phyloP scores from a whole-genome alignment of 2,113 vertebrate genomes.

The Antechinus stuartii region DNA sequence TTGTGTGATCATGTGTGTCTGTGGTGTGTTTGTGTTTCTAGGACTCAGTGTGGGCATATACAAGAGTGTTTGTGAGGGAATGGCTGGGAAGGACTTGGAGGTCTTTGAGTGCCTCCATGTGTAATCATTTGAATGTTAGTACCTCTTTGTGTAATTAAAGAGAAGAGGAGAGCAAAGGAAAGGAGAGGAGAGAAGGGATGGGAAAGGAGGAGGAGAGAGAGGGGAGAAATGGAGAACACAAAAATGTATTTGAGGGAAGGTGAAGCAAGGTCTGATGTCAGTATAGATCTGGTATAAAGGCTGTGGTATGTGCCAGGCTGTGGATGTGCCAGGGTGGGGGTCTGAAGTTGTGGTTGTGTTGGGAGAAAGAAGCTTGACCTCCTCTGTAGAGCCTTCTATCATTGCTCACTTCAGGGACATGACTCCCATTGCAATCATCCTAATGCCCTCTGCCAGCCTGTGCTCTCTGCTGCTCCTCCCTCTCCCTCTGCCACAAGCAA shows the following conservation, averaged over 20 bases:
- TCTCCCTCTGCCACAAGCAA: conserved; percentile 19
- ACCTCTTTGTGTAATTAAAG: neutral
- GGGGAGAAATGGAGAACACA: neutral
- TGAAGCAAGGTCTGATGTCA: neutral
- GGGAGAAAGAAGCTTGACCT: fast-evolving
- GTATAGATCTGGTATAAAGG: fast-evolving
- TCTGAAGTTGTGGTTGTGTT: no score
- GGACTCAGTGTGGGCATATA: neutral
- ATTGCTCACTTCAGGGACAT: conserved; percentile 39
- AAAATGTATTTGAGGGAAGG: neutral
- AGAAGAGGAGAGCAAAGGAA: neutral
- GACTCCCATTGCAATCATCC: conserved; percentile 67
- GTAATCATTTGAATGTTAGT: neutral
- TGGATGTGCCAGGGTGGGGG: neutral
- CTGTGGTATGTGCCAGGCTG: fast-evolving
- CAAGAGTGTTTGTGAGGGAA: neutral
- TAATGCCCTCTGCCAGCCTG: conserved; percentile 7
- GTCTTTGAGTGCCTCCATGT: neutral
- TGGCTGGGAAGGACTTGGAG: neutral
- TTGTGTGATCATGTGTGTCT: neutral
- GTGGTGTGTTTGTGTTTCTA: neutral
- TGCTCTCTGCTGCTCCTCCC: neutral
- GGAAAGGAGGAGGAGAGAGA: neutral
- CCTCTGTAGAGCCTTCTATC: conserved; percentile 54
- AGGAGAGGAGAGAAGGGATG: no score